Base-by-base conservation (phyloP, 2,888 invertebrate genomes). In the Acrobasis suavella region DNA sequence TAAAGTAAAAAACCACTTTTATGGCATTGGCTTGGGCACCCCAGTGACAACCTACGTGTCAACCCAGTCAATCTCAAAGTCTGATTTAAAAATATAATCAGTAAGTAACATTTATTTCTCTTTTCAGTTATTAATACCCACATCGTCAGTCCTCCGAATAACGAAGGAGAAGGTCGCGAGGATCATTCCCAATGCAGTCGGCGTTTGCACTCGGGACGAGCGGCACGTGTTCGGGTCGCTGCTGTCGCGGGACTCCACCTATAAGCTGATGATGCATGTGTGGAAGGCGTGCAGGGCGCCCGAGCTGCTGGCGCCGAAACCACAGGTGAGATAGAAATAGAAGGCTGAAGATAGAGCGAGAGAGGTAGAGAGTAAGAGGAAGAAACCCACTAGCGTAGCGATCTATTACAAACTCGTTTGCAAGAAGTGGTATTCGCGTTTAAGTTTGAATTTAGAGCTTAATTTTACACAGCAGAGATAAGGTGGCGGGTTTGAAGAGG, bases 131-230 rank as follows among this genome's bases (percentile, higher is more conserved):
- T 93, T 98, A 76, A 98, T 98, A 80, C 98, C 98, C 55, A 96
- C 97, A 71, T 93, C 94, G 63, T 95, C 96, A 65, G 98, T 98
- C 63, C 94, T 96, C 62, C 95, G 96, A 82, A 97, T 98, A 78
- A 97, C 96, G 51, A 97, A 98, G 83, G 98, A 98, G 90, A 97
- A 97, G 89, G 98, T 98, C 65, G 98, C 98, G 1, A 95, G 96
- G 72, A 97, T 98, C 72, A 97, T 98, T 77, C 98, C 98, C 58
- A 98, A 98, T 87, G 98, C 98, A 14, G 97, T 98, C 64, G 98
- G 97, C 38, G 96, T 97, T 46, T 94, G 94, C 64, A 98, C 98
- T n/a, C 93, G 95, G 56, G 95, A 96, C 76, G 96, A 96, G 76
- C 95, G 97, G 58, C 97, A 97, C 79, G 96, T 97, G 59, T 98